Base-by-base conservation (phyloP, 37 sponge, comb jelly and placozoan species). In the Dysidea cf. avara region DNA sequence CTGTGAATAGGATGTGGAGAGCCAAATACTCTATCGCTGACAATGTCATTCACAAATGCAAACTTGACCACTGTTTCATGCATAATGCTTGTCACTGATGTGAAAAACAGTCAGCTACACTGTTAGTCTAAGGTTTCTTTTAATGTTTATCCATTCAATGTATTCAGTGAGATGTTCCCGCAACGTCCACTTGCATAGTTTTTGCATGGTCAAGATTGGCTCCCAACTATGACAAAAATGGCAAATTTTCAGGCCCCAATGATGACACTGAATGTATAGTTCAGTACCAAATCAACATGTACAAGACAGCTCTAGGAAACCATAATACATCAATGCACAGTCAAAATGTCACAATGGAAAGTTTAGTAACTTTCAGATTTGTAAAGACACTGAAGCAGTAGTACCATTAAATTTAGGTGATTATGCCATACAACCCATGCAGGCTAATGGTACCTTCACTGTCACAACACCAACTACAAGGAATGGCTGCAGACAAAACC, bases 401-500 rank as follows among this genome's bases (percentile, higher is more conserved):
- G 86, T 86, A 35, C 78, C 82, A 17, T 79, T 83, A 26, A 86
- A 83, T 2, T 85, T 78, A 57, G 83, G 74, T 28, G 86, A 30
- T 47, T 66, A 16, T 78, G 82, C 55, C 51, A 35, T 1, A 29
- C 83, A 0, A 80, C 85, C 69, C 85, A 91, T 48, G 83, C 86
- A 13, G 90, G 90, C 6, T 63, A 52, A 35, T 89, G 90, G 90
- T 83, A 83, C 39, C 75, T 85, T 18, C 92, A 91, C 66, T 91
- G 92, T 31, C 92, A 91, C 76, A 68, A 9, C 92, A 91, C 61
- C 82, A 81, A 58, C n/a, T 77, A 18, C 68, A 74, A n/a, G 88
- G 88, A 1, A 87, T 87, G 88, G 78, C 68, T 9, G 28, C 77
- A 13, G 25, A n/a, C n/a, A n/a, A n/a, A n/a, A n/a, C n/a, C n/a